phyloP scores from a whole-genome alignment of 2,888 invertebrate genomes.

The Trachelus stipa region DNA sequence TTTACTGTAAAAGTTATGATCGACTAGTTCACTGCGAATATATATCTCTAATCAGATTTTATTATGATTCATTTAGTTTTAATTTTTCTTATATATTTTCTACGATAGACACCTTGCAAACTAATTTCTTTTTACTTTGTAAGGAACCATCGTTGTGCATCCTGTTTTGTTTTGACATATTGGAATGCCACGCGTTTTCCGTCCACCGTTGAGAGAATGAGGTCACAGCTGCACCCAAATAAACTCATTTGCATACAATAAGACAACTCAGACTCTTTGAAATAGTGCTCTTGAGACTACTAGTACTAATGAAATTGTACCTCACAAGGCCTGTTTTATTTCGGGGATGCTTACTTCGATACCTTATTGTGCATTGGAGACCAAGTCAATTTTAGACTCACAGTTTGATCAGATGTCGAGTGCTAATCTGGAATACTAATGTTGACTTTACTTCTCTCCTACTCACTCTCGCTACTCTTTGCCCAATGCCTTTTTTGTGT shows the following conservation, averaged over 20 bases:
- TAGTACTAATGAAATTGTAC: slow-evolving; percentile 2
- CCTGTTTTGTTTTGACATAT: slow-evolving; percentile 18
- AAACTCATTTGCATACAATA: slow-evolving; percentile 42
- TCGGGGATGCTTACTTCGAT: neutral
- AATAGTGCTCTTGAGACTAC: neutral
- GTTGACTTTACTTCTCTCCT: neutral
- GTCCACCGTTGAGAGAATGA: slow-evolving; percentile 27
- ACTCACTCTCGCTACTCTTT: neutral
- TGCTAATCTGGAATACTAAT: slow-evolving; percentile 1
- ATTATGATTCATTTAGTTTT: neutral
- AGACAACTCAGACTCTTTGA: slow-evolving; percentile 19
- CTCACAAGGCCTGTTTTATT: neutral
- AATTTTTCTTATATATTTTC: neutral
- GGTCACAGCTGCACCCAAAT: slow-evolving; percentile 42
- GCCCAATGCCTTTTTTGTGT: neutral
- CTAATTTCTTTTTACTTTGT: neutral
- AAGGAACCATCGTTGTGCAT: neutral
- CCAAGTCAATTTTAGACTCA: slow-evolving; percentile 2
- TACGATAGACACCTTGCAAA: neutral
- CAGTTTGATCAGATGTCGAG: slow-evolving; percentile 1
- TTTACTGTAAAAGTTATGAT: neutral
- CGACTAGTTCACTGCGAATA: neutral
- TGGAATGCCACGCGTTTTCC: slow-evolving; percentile 21
- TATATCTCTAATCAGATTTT: neutral
- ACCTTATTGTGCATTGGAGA: neutral